Percentiles rank a stretch among this genome's conserved stretches.
Evolutionary conservation across 2,113 vertebrate genomes (phyloP).

Genomic region (Myiozetetes cayanensis): DNA sequence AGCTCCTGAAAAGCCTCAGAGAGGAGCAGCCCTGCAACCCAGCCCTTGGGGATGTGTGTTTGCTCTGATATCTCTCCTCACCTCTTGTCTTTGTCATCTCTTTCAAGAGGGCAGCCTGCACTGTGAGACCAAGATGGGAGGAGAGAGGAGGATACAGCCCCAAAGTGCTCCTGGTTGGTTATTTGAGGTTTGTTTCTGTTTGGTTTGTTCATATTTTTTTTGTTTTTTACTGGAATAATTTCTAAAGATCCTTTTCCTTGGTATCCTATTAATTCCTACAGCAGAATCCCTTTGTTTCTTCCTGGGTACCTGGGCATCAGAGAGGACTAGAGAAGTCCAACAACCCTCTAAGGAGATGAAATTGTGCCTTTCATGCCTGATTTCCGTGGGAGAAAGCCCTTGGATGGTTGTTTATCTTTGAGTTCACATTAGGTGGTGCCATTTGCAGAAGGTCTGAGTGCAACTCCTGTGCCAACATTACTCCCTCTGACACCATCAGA

Average conservation of each 20-base stretch:
- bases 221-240: background rate
- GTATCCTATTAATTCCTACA: background rate
- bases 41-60: background rate
- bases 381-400: background rate
- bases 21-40: accelerated
- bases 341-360: background rate
- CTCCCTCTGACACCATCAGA: background rate
- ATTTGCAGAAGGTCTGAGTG: background rate
- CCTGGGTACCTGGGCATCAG: background rate
- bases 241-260: background rate
- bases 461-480: accelerated
- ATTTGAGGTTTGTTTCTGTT: accelerated
- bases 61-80: background rate
- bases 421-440: background rate
- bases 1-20: background rate
- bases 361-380: background rate
- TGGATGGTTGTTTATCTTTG: background rate
- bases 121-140: background rate
- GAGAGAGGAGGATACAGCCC: background rate
- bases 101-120: background rate
- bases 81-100: background rate
- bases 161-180: background rate
- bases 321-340: background rate
- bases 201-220: background rate
- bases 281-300: background rate